Evolutionary conservation across 35 echinoderm and acorn worm species (phyloP).

Genomic region (Anneissia japonica): DNA sequence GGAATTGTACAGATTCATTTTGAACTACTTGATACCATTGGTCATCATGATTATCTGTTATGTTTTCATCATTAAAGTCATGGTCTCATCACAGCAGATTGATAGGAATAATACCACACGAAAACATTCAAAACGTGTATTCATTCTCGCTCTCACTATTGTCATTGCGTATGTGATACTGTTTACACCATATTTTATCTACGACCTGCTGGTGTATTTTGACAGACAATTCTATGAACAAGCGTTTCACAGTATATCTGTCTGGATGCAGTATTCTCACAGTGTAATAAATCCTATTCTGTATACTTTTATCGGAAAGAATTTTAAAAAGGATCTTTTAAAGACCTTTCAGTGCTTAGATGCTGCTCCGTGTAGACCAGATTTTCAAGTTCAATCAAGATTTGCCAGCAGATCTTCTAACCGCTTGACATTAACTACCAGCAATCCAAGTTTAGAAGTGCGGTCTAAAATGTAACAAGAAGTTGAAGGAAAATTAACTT

Average conservation of each 20-base stretch:
- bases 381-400: too few species aligned
- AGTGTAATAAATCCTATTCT: conserved; percentile 90
- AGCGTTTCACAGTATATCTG: conserved; percentile 44
- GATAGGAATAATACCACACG: conserved; percentile 66
- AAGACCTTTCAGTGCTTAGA: too few species aligned
- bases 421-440: too few species aligned
- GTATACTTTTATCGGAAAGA: conserved; percentile 79
- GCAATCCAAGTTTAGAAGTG: too few species aligned
- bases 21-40: conserved; percentile 68
- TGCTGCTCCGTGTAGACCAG: too few species aligned
- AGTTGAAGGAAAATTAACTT: too few species aligned
- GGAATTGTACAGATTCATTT: conserved; percentile 47
- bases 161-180: conserved; percentile 71
- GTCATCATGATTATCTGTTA: conserved; percentile 76
- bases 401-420: too few species aligned
- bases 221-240: conserved; percentile 2
- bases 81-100: conserved; percentile 43
- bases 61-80: conserved; percentile 66
- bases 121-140: conserved; percentile 46
- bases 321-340: conserved; percentile 71
- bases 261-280: conserved; percentile 76
- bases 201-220: background rate
- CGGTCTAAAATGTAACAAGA: too few species aligned
- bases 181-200: conserved; percentile 75
- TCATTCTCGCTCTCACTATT: conserved; percentile 73